Percentiles rank a stretch among this genome's conserved stretches.
Conservation (phyloP, 2,888 invertebrate genomes). For the Zaprionus bogoriensis region DNA sequence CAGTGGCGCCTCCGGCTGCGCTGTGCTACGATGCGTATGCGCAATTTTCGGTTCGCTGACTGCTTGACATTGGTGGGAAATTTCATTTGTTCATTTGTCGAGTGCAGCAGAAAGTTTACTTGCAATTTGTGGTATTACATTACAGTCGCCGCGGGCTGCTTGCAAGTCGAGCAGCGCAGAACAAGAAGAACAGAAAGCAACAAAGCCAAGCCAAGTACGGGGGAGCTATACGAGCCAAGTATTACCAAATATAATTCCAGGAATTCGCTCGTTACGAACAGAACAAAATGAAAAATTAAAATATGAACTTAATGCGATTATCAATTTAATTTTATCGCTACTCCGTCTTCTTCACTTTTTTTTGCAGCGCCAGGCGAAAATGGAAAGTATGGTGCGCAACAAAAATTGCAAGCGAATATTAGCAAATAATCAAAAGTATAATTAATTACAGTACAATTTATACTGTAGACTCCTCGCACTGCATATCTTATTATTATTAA, state of each 20-base stretch:
- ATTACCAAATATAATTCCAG: constrained; percentile 66
- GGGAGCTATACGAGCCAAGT: constrained; percentile 27
- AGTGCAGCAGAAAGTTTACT: constrained; percentile 64
- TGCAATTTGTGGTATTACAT: constrained; percentile 51
- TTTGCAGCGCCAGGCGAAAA: constrained; percentile 48
- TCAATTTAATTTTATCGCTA: constrained; percentile 30
- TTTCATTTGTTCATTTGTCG: constrained; percentile 51
- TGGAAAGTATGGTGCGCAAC: constrained; percentile 4
- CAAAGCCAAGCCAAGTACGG: constrained; percentile 39
- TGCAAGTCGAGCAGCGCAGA: too few species aligned
- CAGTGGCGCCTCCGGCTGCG: neutral
- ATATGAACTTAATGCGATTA: constrained; percentile 48
- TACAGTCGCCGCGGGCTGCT: constrained; percentile 34
- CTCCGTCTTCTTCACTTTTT: constrained; percentile 18
- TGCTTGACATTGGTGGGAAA: constrained; percentile 72
- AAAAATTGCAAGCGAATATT: constrained; percentile 11
- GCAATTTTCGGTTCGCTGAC: constrained; percentile 54
- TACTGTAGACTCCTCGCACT: too few species aligned
- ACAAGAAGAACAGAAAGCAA: too few species aligned
- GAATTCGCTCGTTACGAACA: constrained; percentile 30
- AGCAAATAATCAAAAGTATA: neutral
- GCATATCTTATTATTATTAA: too few species aligned
- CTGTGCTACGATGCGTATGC: constrained; percentile 63
- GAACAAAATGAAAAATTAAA: constrained; percentile 1
- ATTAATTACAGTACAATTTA: too few species aligned